These are phyloP conservation scores for Pteronotus mesoamericanus DNA, from an alignment of 2,797 vertebrate genomes.

Conservation along the genomic window DNA sequence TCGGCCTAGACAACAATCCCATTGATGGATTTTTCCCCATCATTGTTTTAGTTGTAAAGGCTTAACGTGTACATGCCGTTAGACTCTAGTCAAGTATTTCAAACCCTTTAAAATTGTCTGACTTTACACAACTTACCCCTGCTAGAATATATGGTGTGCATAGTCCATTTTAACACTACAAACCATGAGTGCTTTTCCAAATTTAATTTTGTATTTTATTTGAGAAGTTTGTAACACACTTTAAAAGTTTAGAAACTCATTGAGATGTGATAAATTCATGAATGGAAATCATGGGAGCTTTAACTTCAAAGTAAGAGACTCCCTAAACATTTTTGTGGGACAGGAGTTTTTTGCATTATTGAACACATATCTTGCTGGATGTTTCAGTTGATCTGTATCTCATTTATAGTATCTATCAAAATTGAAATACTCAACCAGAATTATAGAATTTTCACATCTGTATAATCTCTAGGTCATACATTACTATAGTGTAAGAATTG, in stretches of 20 bases:
- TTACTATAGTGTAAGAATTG: background rate
- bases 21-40: background rate
- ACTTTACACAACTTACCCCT: background rate
- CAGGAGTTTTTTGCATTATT: background rate
- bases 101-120: background rate
- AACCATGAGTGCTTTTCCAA: constrained; percentile 22
- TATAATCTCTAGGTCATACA: background rate
- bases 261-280: background rate
- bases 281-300: background rate
- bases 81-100: background rate
- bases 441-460: background rate
- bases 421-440: background rate
- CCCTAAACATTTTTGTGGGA: constrained; percentile 30
- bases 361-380: background rate
- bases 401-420: background rate
- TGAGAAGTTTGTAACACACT: constrained; percentile 36
- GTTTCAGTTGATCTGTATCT: background rate
- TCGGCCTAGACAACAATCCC: background rate
- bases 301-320: background rate
- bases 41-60: background rate
- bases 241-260: constrained; percentile 36
- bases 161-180: constrained; percentile 5
- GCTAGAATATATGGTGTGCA: background rate
- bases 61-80: background rate
- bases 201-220: constrained; percentile 33